Conservation (phyloP, 2,888 invertebrate genomes). For the Brachyopa scutellaris region DNA sequence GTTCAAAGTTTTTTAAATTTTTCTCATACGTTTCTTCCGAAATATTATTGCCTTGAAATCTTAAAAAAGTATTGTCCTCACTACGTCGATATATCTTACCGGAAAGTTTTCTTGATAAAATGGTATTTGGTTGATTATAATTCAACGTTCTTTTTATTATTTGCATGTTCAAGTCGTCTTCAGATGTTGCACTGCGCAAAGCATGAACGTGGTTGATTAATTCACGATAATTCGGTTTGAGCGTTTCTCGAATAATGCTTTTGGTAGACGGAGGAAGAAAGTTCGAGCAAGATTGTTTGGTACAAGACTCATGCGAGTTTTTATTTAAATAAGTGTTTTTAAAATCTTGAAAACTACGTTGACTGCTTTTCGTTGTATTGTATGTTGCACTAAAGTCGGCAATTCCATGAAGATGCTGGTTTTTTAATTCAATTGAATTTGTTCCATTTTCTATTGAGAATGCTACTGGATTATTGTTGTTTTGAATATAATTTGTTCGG, state of each 20-base stretch:
- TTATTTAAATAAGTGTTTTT: too few species aligned
- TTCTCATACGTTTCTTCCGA: conserved; percentile 35
- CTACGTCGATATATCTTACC: background rate
- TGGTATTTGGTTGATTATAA: conserved; percentile 64
- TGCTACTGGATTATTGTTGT: background rate
- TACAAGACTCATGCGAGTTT: background rate
- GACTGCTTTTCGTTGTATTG: background rate
- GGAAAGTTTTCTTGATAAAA: conserved; percentile 14
- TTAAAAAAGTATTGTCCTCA: background rate
- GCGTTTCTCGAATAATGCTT: conserved; percentile 38
- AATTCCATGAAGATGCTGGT: conserved; percentile 1
- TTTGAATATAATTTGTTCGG: conserved; percentile 2
- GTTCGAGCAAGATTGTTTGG: background rate
- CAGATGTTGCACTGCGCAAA: conserved; percentile 78
- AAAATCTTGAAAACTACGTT: conserved; percentile 9
- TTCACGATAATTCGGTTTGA: conserved; percentile 80
- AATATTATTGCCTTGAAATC: background rate
- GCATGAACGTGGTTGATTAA: conserved; percentile 79
- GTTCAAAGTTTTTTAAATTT: conserved; percentile 39
- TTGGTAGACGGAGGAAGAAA: background rate
- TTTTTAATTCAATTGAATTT: conserved; percentile 17
- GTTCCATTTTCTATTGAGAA: conserved; percentile 4
- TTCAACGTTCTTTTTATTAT: conserved; percentile 81
- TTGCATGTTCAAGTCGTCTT: conserved; percentile 80
- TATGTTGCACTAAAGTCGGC: background rate